Base-by-base conservation (phyloP, 2,888 invertebrate species). In the Athetis lepigone region DNA sequence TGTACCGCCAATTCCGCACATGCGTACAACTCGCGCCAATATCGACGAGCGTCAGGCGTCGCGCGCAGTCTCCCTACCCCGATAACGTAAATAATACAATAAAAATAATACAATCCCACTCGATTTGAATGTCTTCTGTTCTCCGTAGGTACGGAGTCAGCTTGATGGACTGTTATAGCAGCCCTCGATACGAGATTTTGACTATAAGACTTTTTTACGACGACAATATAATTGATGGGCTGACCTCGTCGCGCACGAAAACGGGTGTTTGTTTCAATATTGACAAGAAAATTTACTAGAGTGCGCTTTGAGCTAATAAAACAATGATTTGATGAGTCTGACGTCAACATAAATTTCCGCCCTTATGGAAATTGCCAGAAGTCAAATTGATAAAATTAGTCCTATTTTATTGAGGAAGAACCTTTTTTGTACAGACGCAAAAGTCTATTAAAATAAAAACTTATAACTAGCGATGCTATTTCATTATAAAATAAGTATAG, bases 1-100 rank as follows among this genome's bases (percentile, higher is more conserved):
- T 85, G 87, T 75, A 81, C 79, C 77, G 71, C 60, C 60, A 78
- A 74, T 80, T 90, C 89, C 90, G 94, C 94, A 91, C 95, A 94
- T 94, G 95, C 95, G 95, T 89, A 89, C 56, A 76, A 71, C 56
- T 51, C 57, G 52, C 60, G 19, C 19, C 69, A 74, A 79, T 95
- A 94, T 95, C 90, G 94, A 94, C 89, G 84, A 71, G 84, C 81
- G 75, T 72, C 67, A 69, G 73, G 82, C 81, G 75, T 71, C 77
- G 73, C 87, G 91, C 91, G 91, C 93, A 93, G 89, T 79, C 90
- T 90, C 91, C 87, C 73, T 65, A 68, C 84, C 85, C 86, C 86
- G 78, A 86, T 88, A 85, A 89, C 84, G 86, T 92, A 92, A 92
- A 92, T 93, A 92, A 92, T 91, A 90, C 88, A 90, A 93, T 92